Evolutionary conservation across 2,797 vertebrate species (phyloP).

Genomic region (Zenarchopterus dispar): DNA sequence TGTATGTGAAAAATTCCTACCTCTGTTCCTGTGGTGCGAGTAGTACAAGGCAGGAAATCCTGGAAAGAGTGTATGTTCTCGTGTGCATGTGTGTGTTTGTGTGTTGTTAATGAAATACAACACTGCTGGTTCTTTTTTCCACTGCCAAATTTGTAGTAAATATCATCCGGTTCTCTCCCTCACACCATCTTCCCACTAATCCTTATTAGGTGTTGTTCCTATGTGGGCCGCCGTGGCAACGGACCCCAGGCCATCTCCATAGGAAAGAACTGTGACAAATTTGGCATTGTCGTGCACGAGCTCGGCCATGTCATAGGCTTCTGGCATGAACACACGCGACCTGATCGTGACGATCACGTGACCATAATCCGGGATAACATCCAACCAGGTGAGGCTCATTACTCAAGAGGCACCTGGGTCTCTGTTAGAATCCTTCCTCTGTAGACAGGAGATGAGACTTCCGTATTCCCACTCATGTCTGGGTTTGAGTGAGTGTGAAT

Average conservation of each 20-base stretch:
- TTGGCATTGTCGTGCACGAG: slow-evolving; percentile 96
- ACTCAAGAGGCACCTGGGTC: slow-evolving; percentile 28
- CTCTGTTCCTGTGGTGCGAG: slow-evolving; percentile 56
- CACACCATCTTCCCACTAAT: slow-evolving; percentile 53
- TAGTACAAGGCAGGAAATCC: slow-evolving; percentile 71
- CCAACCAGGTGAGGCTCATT: slow-evolving; percentile 87
- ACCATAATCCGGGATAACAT: slow-evolving; percentile 94
- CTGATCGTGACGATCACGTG: slow-evolving; percentile 92
- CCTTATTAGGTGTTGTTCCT: slow-evolving; percentile 91
- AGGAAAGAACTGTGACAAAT: slow-evolving; percentile 97
- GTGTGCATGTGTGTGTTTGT: slow-evolving; percentile 27
- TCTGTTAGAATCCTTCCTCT: not conserved
- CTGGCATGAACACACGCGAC: slow-evolving; percentile 95
- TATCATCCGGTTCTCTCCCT: slow-evolving; percentile 38
- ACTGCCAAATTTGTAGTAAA: slow-evolving; percentile 56
- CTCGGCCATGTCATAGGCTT: slow-evolving; percentile 96
- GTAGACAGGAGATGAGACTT: not conserved
- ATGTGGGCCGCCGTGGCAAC: slow-evolving; percentile 92
- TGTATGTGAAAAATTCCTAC: slow-evolving; percentile 66
- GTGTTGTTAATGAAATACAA: slow-evolving; percentile 9
- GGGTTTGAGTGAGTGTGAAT: slow-evolving; percentile 50
- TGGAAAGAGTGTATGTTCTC: slow-evolving; percentile 43
- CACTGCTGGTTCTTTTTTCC: slow-evolving; percentile 19
- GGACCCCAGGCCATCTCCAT: slow-evolving; percentile 97
- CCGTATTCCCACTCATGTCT: slow-evolving; percentile 35